Conservation (phyloP, 2,797 vertebrate genomes). For the Pipistrellus pipistrellus region DNA sequence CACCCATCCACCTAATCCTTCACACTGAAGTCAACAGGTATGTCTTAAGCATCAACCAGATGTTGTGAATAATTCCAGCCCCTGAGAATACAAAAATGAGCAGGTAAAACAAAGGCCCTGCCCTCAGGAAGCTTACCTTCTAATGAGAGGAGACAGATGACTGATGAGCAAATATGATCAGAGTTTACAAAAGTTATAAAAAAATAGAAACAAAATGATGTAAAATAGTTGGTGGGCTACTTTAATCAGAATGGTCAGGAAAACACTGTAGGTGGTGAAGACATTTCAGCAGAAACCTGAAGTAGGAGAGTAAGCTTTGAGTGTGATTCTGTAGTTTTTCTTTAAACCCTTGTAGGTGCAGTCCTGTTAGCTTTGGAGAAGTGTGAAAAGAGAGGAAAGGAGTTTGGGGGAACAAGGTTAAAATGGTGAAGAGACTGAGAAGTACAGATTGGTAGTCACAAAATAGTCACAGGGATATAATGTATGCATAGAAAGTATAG, state of each 20-base stretch:
- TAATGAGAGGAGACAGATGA: background rate
- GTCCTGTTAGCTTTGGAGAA: background rate
- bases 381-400: background rate
- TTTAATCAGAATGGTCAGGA: background rate
- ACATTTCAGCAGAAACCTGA: conserved; percentile 23
- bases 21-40: background rate
- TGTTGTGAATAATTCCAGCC: background rate
- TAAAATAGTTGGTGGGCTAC: background rate
- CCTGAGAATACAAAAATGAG: background rate
- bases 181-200: background rate
- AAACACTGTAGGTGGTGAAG: background rate
- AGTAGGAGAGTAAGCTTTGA: background rate
- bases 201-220: background rate
- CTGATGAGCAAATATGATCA: background rate
- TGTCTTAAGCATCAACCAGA: background rate
- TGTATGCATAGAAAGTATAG: background rate
- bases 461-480: background rate
- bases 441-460: background rate
- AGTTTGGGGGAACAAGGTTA: background rate
- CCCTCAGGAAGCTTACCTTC: background rate
- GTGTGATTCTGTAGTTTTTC: background rate
- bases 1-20: background rate
- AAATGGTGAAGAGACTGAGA: background rate
- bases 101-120: background rate
- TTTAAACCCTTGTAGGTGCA: background rate